Evolutionary conservation across 2,797 vertebrate genomes (phyloP).

Genomic region (Cyprinodon diabolis): DNA sequence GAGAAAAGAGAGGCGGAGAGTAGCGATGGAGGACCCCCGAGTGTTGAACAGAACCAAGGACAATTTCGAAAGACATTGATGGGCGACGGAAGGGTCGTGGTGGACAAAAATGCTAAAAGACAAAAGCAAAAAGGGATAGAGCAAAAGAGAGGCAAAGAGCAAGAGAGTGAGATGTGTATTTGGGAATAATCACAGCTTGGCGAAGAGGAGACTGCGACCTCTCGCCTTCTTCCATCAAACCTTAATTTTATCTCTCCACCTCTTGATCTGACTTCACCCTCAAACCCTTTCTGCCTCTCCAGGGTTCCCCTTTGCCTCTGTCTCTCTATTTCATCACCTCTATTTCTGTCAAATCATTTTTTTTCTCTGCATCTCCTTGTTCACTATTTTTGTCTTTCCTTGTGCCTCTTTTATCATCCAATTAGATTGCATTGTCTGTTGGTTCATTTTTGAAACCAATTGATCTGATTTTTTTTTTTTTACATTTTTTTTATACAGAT

Average conservation of each 20-base stretch:
- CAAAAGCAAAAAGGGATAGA: constrained; percentile 13
- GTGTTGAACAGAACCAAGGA: constrained; percentile 32
- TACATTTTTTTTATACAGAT: too few relatives aligned
- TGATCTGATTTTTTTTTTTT: constrained; percentile 1
- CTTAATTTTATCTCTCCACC: constrained; percentile 54
- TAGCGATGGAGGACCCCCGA: constrained; percentile 22
- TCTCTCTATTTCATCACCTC: constrained; percentile 63
- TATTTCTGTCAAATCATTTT: constrained; percentile 9
- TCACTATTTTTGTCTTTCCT: constrained; percentile 21
- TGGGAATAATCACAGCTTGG: constrained; percentile 52
- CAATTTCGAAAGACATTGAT: constrained; percentile 34
- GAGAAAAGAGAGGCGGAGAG: constrained; percentile 24
- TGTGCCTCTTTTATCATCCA: constrained; percentile 2
- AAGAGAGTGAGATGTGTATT: constrained; percentile 28
- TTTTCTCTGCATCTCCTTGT: constrained; percentile 20
- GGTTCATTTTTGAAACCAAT: constrained; percentile 7
- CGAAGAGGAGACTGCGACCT: constrained; percentile 42
- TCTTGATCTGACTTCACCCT: constrained; percentile 51
- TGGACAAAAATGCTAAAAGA: constrained; percentile 22
- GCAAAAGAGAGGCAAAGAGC: background rate
- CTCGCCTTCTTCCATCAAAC: constrained; percentile 50
- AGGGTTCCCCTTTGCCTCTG: constrained; percentile 53
- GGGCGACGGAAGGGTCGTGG: constrained; percentile 24
- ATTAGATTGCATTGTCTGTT: constrained; percentile 21
- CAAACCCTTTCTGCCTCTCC: constrained; percentile 34